These are phyloP conservation scores for Eupithecia insigniata DNA, from an alignment of 2,888 invertebrate genomes.

Conservation along the genomic window DNA sequence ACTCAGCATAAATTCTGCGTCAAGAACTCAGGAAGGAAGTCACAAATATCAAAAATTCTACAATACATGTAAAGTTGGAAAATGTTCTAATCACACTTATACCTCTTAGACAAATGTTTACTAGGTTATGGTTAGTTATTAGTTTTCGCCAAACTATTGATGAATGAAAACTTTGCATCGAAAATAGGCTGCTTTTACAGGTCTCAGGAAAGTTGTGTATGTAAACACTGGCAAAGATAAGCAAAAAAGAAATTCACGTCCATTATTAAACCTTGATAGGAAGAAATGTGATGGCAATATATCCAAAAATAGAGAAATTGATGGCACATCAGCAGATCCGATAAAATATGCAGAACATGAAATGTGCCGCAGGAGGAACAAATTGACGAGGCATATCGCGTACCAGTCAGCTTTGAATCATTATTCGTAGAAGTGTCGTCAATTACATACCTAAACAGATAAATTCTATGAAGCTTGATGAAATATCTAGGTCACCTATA, in stretches of 20 bases:
- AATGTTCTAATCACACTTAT: too few species aligned
- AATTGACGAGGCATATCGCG: background rate
- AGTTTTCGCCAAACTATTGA: too few species aligned
- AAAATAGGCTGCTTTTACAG: background rate
- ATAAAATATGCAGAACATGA: background rate
- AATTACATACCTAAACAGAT: background rate
- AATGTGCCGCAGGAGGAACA: background rate
- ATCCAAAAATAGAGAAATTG: background rate
- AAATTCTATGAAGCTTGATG: too few species aligned
- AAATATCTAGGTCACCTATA: background rate
- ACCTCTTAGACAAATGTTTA: too few species aligned
- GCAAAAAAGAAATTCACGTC: too few species aligned
- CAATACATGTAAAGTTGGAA: too few species aligned
- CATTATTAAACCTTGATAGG: too few species aligned
- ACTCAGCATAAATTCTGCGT: too few species aligned
- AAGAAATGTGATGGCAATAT: background rate
- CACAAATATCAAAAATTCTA: too few species aligned
- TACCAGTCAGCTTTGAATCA: background rate
- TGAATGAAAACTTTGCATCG: too few species aligned
- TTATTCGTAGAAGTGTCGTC: background rate
- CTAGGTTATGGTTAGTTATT: too few species aligned
- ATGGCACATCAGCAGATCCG: background rate
- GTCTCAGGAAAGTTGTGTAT: background rate
- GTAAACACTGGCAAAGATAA: background rate
- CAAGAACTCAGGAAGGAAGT: too few species aligned